Base-by-base conservation (phyloP, 2,113 vertebrate species). In the Crotalus tigris region DNA sequence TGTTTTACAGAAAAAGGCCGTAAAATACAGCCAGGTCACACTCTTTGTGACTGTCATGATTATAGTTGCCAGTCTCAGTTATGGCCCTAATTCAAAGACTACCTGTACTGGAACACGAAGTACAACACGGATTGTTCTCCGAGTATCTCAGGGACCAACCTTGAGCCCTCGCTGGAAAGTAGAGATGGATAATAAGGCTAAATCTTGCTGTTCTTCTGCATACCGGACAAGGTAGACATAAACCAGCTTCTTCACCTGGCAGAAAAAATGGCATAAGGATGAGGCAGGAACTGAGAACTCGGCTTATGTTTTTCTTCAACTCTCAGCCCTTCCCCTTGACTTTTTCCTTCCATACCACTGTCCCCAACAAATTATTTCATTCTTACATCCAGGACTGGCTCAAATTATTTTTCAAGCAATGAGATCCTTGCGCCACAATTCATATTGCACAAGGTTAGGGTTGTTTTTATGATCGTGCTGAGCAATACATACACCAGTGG, bases 201-300 rank as follows among this genome's bases (percentile, higher is more conserved):
- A 96, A 95, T 99, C 99, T 96, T 99, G 99, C 95, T 99, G 99
- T 93, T 99, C 99, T 94, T 99, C 99, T 0, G 99, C 99, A 0
- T 99, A 99, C 64, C 99, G 98, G 90, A 99, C 99, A 96, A 99
- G 96, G 96, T 99, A 99, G 93, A 99, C 99, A 0, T 99, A 99
- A 23, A 99, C 99, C 86, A 99, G 97, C 97, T 99, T 99, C 97
- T 99, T 99, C 94, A 99, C 99, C 99, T 99, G 94, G 0, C 0
- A 54, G 21, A 57, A 17, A 51, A 29, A 4, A 33, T 0, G 1
- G 39, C 15, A 21, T 3, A 10, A 19, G 23, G 26, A 29, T 11
- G 44, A 61, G 29, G 39, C 5, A 19, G 17, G 17, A 81, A 44
- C 6, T 10, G 19, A 81, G 33, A 44, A 44, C 33, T 1, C 17